phyloP scores from a whole-genome alignment of 2,888 invertebrate species.

The Lobophora halterata region DNA sequence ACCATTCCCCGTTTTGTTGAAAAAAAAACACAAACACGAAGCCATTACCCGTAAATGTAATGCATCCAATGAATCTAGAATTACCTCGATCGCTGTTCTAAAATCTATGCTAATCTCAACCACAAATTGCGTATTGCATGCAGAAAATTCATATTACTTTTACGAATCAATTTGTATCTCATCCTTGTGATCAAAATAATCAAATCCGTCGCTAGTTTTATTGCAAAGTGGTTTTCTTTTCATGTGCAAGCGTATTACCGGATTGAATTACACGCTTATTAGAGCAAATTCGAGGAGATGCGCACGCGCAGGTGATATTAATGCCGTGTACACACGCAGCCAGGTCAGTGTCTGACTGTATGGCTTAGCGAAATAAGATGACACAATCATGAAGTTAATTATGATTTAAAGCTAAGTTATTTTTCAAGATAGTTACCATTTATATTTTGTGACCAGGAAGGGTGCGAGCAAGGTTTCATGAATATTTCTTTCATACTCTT shows the following conservation, averaged over 20 bases:
- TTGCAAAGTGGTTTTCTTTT: constrained; percentile 33
- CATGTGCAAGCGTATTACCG: constrained; percentile 31
- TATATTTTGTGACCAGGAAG: no score
- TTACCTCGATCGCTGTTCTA: constrained; percentile 12
- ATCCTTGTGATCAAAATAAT: constrained; percentile 27
- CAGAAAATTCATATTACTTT: constrained; percentile 27
- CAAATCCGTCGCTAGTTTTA: constrained; percentile 31
- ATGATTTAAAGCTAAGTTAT: no score
- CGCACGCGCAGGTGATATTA: constrained; percentile 33
- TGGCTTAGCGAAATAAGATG: no score
- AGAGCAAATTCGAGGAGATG: constrained; percentile 50
- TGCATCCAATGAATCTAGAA: constrained; percentile 12
- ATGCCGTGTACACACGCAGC: no score
- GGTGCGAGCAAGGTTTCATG: no score
- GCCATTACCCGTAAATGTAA: constrained; percentile 11
- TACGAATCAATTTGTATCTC: constrained; percentile 28
- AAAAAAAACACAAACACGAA: no score
- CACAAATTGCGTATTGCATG: constrained; percentile 30
- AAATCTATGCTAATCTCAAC: constrained; percentile 24
- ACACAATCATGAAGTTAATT: no score
- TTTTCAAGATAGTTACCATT: no score
- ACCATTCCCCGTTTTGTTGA: no score
- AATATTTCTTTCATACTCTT: no score
- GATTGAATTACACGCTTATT: constrained; percentile 64
- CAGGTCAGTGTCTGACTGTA: no score